Evolutionary conservation across 2,113 vertebrate species (phyloP).

Genomic region (Azemiops feae): DNA sequence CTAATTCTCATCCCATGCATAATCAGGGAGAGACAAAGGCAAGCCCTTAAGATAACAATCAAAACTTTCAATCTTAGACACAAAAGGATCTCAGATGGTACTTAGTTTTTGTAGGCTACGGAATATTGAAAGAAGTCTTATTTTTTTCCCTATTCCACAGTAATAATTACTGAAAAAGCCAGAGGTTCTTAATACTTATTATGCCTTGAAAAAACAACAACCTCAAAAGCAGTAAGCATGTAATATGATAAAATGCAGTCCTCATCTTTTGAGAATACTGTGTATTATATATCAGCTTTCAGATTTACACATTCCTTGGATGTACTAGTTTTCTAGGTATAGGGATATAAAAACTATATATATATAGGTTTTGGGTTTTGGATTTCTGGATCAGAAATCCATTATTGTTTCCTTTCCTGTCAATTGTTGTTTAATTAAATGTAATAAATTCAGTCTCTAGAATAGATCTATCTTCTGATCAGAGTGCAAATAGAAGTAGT

Average conservation of each 20-base stretch:
- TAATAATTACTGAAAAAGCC: constrained; percentile 8
- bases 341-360: background rate
- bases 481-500: no score
- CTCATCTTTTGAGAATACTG: background rate
- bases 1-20: background rate
- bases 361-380: no score
- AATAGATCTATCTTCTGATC: no score
- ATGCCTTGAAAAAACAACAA: constrained; percentile 24
- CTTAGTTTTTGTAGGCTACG: background rate
- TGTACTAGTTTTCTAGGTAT: background rate
- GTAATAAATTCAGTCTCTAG: background rate
- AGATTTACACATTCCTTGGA: background rate
- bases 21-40: constrained; percentile 21
- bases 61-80: constrained; percentile 6
- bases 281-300: background rate
- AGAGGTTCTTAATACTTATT: constrained; percentile 29
- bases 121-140: constrained; percentile 1
- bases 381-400: background rate
- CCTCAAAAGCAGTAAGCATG: background rate
- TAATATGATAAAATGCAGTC: background rate
- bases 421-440: background rate
- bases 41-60: constrained; percentile 28
- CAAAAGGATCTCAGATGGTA: background rate
- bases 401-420: background rate
- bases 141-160: constrained; percentile 1